phyloP scores from a whole-genome alignment of 2,888 invertebrate genomes.

The Dorcus parallelipipedus region DNA sequence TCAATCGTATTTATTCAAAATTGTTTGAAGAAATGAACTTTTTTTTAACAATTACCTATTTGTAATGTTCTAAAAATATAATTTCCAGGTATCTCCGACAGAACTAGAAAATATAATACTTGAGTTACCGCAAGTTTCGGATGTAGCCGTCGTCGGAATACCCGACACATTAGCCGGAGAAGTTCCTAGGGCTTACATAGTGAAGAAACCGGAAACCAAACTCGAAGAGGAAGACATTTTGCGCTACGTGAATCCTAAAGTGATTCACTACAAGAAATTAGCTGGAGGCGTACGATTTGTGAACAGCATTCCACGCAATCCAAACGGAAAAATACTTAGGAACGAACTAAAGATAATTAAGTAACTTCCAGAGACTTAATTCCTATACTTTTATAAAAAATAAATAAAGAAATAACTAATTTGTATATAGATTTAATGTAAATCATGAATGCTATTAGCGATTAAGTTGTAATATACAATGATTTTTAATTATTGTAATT shows the following conservation, averaged over 20 bases:
- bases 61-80: background rate
- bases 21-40: too few species aligned
- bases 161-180: conserved; percentile 70
- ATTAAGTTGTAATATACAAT: too few species aligned
- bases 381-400: background rate
- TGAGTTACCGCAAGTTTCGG: conserved; percentile 67
- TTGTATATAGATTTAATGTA: background rate
- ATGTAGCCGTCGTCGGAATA: conserved; percentile 77
- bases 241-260: conserved; percentile 59
- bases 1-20: too few species aligned
- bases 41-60: too few species aligned
- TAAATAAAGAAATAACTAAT: conserved; percentile 8
- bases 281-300: conserved; percentile 69
- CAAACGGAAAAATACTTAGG: conserved; percentile 73
- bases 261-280: conserved; percentile 70
- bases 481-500: too few species aligned
- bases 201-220: conserved; percentile 55
- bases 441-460: background rate
- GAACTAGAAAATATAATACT: conserved; percentile 77
- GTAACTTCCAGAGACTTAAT: background rate
- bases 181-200: conserved; percentile 71
- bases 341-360: conserved; percentile 57
- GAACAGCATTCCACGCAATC: conserved; percentile 68
- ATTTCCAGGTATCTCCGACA: conserved; percentile 76
- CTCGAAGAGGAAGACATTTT: conserved; percentile 58